Base-by-base conservation (phyloP, 53 echinoderm and acorn worm species). In the Paelopatides confundens region DNA sequence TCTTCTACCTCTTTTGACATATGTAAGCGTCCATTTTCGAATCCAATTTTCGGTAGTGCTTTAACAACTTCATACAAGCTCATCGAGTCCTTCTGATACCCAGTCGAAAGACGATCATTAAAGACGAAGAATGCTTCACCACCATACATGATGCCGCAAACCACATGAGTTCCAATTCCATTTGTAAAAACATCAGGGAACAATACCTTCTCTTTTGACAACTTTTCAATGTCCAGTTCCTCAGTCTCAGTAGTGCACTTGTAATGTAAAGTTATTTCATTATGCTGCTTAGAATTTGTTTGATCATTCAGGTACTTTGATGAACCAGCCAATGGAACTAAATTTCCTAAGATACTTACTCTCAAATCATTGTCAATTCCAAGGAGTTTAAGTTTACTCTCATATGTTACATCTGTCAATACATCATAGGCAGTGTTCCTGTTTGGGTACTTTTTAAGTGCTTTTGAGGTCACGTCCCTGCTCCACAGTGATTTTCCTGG, bases 121-220 rank as follows among this genome's bases (percentile, higher is more conserved):
- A 92, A 92, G 12, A 92, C 92, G 43, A 92, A 92, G 53, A 92
- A 86, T 0, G 92, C 85, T 54, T 92, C 89, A 26, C 76, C 92
- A 14, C 92, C 92, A 78, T 89, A 92, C 28, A 78, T 31, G 14
- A 89, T 85, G 11, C 79, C 92, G 27, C 66, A 77, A 26, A 92
- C 89, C 4, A 89, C 89, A 85, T 92, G 92, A 48, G 92, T 92
- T 30, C 81, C 92, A 34, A 70, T 77, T 51, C 92, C 85, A 11
- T 85, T 13, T 26, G 33, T 54, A 79, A 92, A 89, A 14, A 89
- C 86, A 65, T 92, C 79, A 40, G 92, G 86, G 27, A 85, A 79
- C 27, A 76, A 69, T 12, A 89, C 68, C 53, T 84, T 88, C 24
- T 88, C 69, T 4, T 28, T 62, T 30, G 58, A 66, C 11, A 92